Percentiles rank a stretch among this genome's conserved stretches.
Conservation (phyloP, 2,113 vertebrate species). For the Hippocampus guttulatus region DNA sequence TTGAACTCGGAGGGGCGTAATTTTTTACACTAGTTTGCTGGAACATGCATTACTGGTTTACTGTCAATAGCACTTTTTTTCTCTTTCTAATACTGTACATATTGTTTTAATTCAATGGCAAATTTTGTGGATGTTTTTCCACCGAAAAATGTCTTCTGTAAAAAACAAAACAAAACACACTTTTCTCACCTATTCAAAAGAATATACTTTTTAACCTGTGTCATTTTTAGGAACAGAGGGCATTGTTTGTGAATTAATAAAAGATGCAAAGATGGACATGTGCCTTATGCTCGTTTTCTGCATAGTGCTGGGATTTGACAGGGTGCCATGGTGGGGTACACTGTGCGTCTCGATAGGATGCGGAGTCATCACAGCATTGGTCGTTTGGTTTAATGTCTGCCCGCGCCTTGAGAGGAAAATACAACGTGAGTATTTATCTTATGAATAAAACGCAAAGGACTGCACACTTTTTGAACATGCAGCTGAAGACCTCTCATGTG, state of each 20-base stretch:
- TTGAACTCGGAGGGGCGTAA: too few species aligned
- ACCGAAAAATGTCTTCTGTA: neutral
- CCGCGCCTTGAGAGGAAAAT: conserved; percentile 93
- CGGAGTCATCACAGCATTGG: conserved; percentile 78
- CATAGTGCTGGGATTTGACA: conserved; percentile 92
- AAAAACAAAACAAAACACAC: neutral
- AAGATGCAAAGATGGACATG: conserved; percentile 5
- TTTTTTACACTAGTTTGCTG: neutral
- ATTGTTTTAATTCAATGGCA: too few species aligned
- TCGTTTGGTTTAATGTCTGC: conserved; percentile 92
- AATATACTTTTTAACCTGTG: neutral
- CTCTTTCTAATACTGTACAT: too few species aligned
- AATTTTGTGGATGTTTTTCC: neutral
- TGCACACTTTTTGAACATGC: neutral
- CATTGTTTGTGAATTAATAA: conserved; percentile 1
- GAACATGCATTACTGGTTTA: neutral
- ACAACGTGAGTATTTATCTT: conserved; percentile 75
- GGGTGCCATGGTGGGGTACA: conserved; percentile 87
- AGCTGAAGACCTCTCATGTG: neutral
- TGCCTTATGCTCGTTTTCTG: conserved; percentile 61
- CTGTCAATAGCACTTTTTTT: neutral
- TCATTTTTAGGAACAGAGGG: neutral
- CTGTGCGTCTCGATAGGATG: conserved; percentile 83
- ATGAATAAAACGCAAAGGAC: neutral
- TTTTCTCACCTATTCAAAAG: neutral